phyloP scores from a whole-genome alignment of 2,888 invertebrate genomes.

The Dicyrtoma fusca region DNA sequence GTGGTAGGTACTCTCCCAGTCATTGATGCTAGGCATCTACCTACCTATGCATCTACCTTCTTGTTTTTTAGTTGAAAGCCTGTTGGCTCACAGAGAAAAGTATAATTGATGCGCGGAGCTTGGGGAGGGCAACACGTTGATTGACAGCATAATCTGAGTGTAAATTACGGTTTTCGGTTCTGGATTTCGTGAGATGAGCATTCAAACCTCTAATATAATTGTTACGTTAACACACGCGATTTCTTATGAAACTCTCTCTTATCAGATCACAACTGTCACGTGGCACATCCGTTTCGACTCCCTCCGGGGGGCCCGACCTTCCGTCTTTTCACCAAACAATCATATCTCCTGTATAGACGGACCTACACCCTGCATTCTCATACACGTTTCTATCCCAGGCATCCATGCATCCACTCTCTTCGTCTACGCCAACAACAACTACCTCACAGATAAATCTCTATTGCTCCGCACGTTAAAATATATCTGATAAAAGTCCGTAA shows the following conservation, averaged over 20 bases:
- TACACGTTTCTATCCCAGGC: background rate
- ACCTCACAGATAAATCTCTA: background rate
- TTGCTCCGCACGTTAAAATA: too few species aligned
- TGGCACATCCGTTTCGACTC: conserved; percentile 54
- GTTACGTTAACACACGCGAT: conserved; percentile 53
- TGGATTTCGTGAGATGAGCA: conserved; percentile 55
- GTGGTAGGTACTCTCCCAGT: too few species aligned
- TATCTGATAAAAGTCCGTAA: too few species aligned
- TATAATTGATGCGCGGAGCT: conserved; percentile 30
- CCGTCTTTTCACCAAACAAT: conserved; percentile 6
- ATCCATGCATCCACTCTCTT: too few species aligned
- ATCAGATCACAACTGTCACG: conserved; percentile 55
- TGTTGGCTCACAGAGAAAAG: conserved; percentile 14
- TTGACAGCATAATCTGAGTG: conserved; percentile 58
- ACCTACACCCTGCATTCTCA: conserved; percentile 10
- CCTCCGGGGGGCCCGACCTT: conserved; percentile 42
- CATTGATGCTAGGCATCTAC: too few species aligned
- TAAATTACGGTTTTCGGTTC: conserved; percentile 56
- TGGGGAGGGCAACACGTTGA: conserved; percentile 49
- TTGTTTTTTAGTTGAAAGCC: too few species aligned
- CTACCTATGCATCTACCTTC: too few species aligned
- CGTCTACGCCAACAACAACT: background rate
- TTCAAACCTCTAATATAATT: conserved; percentile 52
- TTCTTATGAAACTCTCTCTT: conserved; percentile 51
- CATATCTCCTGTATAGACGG: background rate